Percentiles rank a stretch among this genome's conserved stretches.
These are phyloP conservation scores for Chrysaora quinquecirrha DNA, from an alignment of 30 jellyfish, hydroid and myxozoan genomes.

Conservation along the genomic window DNA sequence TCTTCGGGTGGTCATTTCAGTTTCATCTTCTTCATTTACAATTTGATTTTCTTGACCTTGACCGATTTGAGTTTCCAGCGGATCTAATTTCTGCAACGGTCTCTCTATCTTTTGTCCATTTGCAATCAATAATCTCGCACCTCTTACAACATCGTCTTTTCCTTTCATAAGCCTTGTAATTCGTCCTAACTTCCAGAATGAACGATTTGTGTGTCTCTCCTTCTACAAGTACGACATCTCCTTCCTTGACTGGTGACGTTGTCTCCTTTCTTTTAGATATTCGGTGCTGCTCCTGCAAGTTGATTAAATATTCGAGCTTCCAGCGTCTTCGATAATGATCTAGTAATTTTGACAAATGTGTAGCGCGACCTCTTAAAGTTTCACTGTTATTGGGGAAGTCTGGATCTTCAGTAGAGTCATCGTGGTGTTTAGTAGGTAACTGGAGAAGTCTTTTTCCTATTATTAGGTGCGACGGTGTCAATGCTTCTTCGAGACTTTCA, in stretches of 20 bases:
- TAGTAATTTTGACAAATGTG: slow-evolving; percentile 9
- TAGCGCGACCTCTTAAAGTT: slow-evolving; percentile 20
- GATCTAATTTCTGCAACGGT: slow-evolving; percentile 12
- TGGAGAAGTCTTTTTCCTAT: slow-evolving; percentile 3
- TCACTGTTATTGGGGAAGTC: slow-evolving; percentile 12
- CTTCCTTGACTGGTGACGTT: slow-evolving; percentile 5
- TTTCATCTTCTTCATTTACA: neutral
- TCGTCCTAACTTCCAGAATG: slow-evolving; percentile 27
- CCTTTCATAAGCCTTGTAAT: neutral
- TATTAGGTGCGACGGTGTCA: slow-evolving; percentile 30
- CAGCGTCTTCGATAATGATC: neutral
- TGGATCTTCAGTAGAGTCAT: slow-evolving; percentile 4
- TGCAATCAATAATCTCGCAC: slow-evolving; percentile 11
- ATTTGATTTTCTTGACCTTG: neutral
- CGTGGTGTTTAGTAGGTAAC: slow-evolving; percentile 1
- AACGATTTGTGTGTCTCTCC: slow-evolving; percentile 5
- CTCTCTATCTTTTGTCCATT: slow-evolving; percentile 15
- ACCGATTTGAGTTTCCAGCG: slow-evolving; percentile 10
- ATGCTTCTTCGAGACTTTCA: slow-evolving; percentile 2
- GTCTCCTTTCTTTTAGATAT: neutral
- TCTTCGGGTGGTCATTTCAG: slow-evolving; percentile 4
- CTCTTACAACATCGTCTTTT: slow-evolving; percentile 10
- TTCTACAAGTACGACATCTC: slow-evolving; percentile 24
- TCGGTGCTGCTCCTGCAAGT: neutral
- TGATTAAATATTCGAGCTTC: neutral